Conservation (phyloP, 2,888 invertebrate genomes). For the Drosophila kuntzei region DNA sequence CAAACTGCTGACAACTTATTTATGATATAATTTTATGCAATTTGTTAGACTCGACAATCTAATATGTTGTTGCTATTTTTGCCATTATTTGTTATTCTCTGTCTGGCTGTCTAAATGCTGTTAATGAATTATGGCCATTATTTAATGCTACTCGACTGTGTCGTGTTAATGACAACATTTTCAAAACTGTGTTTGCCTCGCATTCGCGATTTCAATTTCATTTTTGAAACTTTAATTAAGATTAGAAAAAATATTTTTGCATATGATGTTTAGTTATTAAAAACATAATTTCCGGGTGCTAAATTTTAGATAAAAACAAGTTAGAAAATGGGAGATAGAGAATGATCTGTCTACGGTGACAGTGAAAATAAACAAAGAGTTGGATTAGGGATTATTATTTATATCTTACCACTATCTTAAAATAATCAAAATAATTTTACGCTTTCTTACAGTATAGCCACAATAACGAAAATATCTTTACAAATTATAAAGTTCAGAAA, state of each 20-base stretch:
- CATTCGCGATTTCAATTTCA: slow-evolving; percentile 14
- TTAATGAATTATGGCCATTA: slow-evolving; percentile 65
- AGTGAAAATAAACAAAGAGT: too few relatives aligned
- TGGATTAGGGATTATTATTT: too few relatives aligned
- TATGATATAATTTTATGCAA: slow-evolving; percentile 63
- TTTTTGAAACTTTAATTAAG: background rate
- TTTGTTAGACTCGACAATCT: slow-evolving; percentile 48
- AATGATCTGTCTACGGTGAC: too few relatives aligned
- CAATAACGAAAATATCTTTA: too few relatives aligned
- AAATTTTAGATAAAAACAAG: too few relatives aligned
- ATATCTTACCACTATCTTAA: too few relatives aligned
- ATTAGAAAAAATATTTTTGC: background rate
- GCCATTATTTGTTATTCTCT: slow-evolving; percentile 19
- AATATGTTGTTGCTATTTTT: slow-evolving; percentile 10
- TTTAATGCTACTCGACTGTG: slow-evolving; percentile 32
- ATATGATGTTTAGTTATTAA: too few relatives aligned
- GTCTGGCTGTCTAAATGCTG: slow-evolving; percentile 42
- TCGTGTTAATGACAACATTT: slow-evolving; percentile 41
- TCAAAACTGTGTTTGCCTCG: slow-evolving; percentile 11
- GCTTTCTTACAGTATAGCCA: too few relatives aligned
- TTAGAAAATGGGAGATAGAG: too few relatives aligned
- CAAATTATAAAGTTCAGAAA: too few relatives aligned
- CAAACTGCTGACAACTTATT: slow-evolving; percentile 83
- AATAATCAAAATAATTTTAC: too few relatives aligned
- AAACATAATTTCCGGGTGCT: too few relatives aligned